A percentile compares a stretch with the other conserved stretches of the same genome.
phyloP scores from a whole-genome alignment of 2,888 invertebrate species.

The Oscheius onirici region DNA sequence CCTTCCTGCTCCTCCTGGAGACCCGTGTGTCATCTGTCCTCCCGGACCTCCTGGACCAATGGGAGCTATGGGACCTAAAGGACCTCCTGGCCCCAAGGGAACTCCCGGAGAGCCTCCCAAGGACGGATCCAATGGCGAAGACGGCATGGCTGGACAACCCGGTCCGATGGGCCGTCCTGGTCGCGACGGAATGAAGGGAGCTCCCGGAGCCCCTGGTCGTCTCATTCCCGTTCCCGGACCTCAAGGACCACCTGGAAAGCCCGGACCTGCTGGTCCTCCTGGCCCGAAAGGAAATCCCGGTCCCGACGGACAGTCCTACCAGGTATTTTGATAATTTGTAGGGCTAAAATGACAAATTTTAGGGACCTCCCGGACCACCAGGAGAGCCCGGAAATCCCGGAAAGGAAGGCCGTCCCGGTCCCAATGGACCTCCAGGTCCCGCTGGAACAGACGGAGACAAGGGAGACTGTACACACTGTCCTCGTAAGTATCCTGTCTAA shows the following conservation, averaged over 20 bases:
- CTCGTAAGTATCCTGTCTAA: conserved; percentile 46
- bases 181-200: conserved; percentile 64
- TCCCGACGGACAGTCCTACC: conserved; percentile 65
- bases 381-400: conserved; percentile 62
- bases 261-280: conserved; percentile 60
- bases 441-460: conserved; percentile 62
- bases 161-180: conserved; percentile 63
- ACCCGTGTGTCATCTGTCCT: conserved; percentile 68
- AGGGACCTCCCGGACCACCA: conserved; percentile 55
- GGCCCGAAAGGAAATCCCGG: conserved; percentile 63
- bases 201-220: conserved; percentile 60
- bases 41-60: conserved; percentile 65
- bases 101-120: conserved; percentile 61
- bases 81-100: conserved; percentile 70
- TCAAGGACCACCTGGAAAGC: conserved; percentile 61
- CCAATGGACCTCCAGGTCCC: conserved; percentile 59
- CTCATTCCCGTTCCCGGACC: conserved; percentile 65
- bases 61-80: conserved; percentile 63
- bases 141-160: conserved; percentile 63
- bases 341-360: background rate
- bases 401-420: conserved; percentile 60
- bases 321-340: conserved; percentile 31
- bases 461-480: conserved; percentile 61
- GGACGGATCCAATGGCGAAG: conserved; percentile 60
- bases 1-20: conserved; percentile 55